These are phyloP conservation scores for Xestia c-nigrum DNA, from an alignment of 2,888 invertebrate genomes.

Conservation along the genomic window DNA sequence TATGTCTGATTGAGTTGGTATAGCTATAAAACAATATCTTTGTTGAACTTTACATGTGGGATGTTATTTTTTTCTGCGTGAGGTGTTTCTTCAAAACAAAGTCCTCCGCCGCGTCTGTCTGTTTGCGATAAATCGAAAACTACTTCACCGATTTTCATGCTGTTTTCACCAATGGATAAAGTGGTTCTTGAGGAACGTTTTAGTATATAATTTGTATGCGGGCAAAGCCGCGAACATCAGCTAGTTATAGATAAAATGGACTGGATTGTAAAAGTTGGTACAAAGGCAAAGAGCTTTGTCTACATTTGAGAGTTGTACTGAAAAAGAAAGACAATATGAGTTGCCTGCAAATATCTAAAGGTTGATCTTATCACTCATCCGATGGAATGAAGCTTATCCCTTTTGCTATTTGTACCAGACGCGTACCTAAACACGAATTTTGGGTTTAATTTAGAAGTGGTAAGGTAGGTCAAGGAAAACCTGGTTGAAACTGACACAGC, in stretches of 20 bases:
- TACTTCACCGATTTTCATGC: too few species aligned
- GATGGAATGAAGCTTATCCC: not conserved
- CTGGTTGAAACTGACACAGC: too few species aligned
- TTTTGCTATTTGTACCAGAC: not conserved
- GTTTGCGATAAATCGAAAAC: too few species aligned
- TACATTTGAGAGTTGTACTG: not conserved
- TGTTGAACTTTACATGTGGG: not conserved
- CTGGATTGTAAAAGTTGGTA: not conserved
- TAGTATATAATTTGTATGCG: too few species aligned
- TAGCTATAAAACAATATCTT: slow-evolving; percentile 15
- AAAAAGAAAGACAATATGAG: not conserved
- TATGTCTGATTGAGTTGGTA: slow-evolving; percentile 23
- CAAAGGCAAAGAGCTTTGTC: too few species aligned
- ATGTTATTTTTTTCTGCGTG: not conserved
- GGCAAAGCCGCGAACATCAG: too few species aligned
- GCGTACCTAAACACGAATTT: not conserved
- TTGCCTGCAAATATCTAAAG: not conserved
- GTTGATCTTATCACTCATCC: too few species aligned
- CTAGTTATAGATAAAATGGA: not conserved
- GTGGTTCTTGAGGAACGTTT: too few species aligned
- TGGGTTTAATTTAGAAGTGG: not conserved
- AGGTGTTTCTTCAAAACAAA: not conserved
- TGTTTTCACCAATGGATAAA: too few species aligned
- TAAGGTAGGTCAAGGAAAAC: too few species aligned
- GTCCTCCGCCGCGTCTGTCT: too few species aligned